Base-by-base conservation (phyloP, 2,113 vertebrate genomes). In the Cebidichthys violaceus region DNA sequence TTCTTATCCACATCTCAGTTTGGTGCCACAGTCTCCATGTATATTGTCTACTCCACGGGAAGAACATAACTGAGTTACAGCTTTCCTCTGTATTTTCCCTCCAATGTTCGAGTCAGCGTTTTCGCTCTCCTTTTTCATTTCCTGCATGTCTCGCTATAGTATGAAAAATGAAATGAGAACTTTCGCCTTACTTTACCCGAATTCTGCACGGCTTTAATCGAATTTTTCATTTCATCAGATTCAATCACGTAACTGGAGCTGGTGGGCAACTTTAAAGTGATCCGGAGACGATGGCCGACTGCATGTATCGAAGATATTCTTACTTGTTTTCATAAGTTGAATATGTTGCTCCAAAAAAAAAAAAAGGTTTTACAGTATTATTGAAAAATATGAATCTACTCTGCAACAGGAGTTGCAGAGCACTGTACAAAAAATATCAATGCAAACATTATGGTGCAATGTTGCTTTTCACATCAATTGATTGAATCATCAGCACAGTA, bases 301-400 rank as follows among this genome's bases (percentile, higher is more conserved):
- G 84, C 83, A 85, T 87, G 86, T 66, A 82, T 86, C 68, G 79
- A 75, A 88, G 52, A 91, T 81, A 76, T 87, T 82, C 79, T 60
- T 20, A 20, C 39, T 82, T 84, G 87, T 86, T 91, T 87, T 92
- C 70, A 60, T 87, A 75, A 89, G 85, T 59, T 82, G 43, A 96
- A 95, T 96, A 96, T 95, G 95, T 95, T 96, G 94, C 95, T 96
- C 52, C 11, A 14, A 52, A 22, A 50, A 7, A 50, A 22, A 55
- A 55, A 50, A 69, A 13, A 96, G 95, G 94, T 96, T 96, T 96
- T 96, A 95, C 90, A 93, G 96, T 96, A 96, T 96, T 95, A 96
- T 97, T 96, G 96, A 93, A 96, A 61, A 92, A 95, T 95, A 37
- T 72, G 4, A 22, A 54, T 76, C 45, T 72, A 3, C 20, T 24